A percentile compares a stretch with the other conserved stretches of the same genome.
Conservation (phyloP, 2,888 invertebrate genomes). For the Stratiomys singularior region DNA sequence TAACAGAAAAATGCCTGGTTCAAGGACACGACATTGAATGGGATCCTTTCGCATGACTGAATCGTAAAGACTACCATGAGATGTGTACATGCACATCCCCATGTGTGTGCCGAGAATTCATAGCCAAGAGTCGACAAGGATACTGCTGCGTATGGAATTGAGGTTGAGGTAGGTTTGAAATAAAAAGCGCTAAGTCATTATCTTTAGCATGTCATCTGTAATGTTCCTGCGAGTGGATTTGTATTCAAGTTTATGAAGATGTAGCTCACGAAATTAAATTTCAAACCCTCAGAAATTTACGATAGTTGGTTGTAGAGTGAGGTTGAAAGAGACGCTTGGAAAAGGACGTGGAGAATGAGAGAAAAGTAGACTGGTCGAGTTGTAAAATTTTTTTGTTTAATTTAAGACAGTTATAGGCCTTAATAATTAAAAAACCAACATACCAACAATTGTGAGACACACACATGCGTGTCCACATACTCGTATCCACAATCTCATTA, state of each 20-base stretch:
- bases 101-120: neutral
- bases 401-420: too few relatives aligned
- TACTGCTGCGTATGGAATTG: neutral
- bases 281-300: too few relatives aligned
- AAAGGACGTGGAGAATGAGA: too few relatives aligned
- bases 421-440: too few relatives aligned
- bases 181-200: neutral
- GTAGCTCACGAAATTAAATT: too few relatives aligned
- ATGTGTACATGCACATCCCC: neutral
- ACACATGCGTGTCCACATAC: neutral
- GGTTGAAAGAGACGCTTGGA: too few relatives aligned
- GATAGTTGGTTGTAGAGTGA: too few relatives aligned
- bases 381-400: too few relatives aligned
- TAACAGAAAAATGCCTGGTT: neutral
- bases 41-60: constrained; percentile 8
- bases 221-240: neutral
- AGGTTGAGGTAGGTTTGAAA: neutral
- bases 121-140: neutral
- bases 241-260: neutral
- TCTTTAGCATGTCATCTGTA: constrained; percentile 2
- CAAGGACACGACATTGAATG: constrained; percentile 25
- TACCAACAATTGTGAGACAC: too few relatives aligned
- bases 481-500: constrained; percentile 28
- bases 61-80: neutral
- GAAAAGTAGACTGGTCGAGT: too few relatives aligned